Percentiles rank a stretch among this genome's conserved stretches.
phyloP scores from a whole-genome alignment of 2,113 vertebrate species.

The Halichoerus grypus region DNA sequence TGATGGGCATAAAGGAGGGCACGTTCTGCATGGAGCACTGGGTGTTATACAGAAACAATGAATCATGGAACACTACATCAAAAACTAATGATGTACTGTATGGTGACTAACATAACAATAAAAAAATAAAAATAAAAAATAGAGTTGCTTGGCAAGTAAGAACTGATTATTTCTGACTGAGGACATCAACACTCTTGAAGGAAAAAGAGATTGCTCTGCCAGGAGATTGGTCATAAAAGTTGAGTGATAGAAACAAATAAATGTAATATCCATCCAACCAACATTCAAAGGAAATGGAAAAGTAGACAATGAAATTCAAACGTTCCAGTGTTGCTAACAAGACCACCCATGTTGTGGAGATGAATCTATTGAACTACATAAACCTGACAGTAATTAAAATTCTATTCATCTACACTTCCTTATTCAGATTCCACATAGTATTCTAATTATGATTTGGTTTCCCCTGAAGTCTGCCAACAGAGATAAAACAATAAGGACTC shows the following conservation, averaged over 20 bases:
- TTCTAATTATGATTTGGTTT: slow-evolving; percentile 55
- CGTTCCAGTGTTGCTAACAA: neutral
- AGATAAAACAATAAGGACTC: slow-evolving; percentile 62
- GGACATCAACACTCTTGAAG: neutral
- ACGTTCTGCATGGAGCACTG: no score
- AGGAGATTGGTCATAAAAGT: neutral
- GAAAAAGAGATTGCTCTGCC: neutral
- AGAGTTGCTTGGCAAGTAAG: neutral
- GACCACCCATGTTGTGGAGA: neutral
- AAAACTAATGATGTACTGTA: no score
- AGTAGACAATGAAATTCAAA: neutral
- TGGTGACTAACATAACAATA: no score
- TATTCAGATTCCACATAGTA: slow-evolving; percentile 16
- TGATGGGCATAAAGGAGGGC: no score
- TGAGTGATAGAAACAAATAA: neutral
- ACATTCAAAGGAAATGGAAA: neutral
- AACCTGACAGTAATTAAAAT: slow-evolving; percentile 44
- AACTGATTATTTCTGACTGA: neutral
- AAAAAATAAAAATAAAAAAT: neutral
- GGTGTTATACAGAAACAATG: no score
- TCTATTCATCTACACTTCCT: neutral
- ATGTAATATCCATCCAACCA: neutral
- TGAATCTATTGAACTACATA: slow-evolving; percentile 7
- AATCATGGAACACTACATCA: no score
- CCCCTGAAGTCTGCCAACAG: slow-evolving; percentile 29